These are phyloP conservation scores for Emydoidea blandingii DNA, from an alignment of 2,797 vertebrate genomes.

Conservation along the genomic window DNA sequence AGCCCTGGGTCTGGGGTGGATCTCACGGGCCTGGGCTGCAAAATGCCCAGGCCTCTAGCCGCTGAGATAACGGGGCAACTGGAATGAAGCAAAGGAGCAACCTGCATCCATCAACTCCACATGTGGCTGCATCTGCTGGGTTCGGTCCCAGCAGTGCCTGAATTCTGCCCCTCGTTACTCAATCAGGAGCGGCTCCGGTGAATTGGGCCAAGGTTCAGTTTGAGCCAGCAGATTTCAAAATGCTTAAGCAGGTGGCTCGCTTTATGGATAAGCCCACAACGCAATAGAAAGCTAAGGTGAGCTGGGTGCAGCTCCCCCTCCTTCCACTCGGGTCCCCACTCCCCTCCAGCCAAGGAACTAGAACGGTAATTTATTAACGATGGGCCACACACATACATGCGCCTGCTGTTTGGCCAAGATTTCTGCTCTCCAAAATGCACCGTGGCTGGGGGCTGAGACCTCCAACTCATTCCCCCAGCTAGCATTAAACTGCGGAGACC, in stretches of 20 bases:
- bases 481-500: rapidly evolving
- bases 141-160: too few species aligned
- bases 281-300: too few species aligned
- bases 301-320: not conserved
- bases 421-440: not conserved
- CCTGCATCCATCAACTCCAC: not conserved
- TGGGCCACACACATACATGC: too few species aligned
- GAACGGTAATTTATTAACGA: too few species aligned
- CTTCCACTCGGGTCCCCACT: too few species aligned
- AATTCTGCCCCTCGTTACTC: not conserved
- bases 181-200: not conserved
- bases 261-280: not conserved
- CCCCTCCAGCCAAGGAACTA: too few species aligned
- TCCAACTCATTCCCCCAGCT: not conserved
- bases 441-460: rapidly evolving
- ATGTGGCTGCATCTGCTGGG: too few species aligned
- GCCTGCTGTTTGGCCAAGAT: not conserved
- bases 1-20: not conserved
- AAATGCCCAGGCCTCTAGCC: too few species aligned
- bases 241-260: not conserved
- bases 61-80: not conserved
- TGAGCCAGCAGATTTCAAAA: not conserved
- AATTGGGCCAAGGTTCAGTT: not conserved
- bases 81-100: not conserved
- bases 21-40: not conserved